Conservation (phyloP, 2,888 invertebrate species). For the Callosobruchus maculatus region DNA sequence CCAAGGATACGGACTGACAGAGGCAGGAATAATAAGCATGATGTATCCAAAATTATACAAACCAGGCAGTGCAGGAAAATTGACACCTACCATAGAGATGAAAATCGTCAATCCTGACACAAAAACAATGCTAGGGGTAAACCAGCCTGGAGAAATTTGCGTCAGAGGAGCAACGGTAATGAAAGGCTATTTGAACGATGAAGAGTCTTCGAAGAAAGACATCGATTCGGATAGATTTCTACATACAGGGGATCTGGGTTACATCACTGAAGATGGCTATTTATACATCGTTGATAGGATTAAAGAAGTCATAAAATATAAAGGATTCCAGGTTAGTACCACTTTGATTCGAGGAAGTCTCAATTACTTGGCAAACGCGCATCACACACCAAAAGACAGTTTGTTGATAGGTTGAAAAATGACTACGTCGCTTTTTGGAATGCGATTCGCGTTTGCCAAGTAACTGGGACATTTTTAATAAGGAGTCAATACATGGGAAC, state of each 20-base stretch:
- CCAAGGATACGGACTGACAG: neutral
- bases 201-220: neutral
- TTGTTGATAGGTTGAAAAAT: too few species aligned
- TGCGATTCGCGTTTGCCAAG: too few species aligned
- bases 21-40: neutral
- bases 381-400: too few species aligned
- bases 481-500: too few species aligned
- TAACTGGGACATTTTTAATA: too few species aligned
- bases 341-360: neutral
- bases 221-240: constrained; percentile 1
- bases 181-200: constrained; percentile 72
- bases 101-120: constrained; percentile 60
- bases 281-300: constrained; percentile 82
- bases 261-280: constrained; percentile 71
- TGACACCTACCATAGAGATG: constrained; percentile 53
- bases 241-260: constrained; percentile 55
- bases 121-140: constrained; percentile 55
- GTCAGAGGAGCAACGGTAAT: constrained; percentile 63
- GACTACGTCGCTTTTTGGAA: too few species aligned
- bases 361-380: too few species aligned
- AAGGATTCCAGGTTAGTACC: constrained; percentile 70
- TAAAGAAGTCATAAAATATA: constrained; percentile 89
- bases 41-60: neutral
- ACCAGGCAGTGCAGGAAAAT: neutral
- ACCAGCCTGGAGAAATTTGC: constrained; percentile 74